phyloP scores from a whole-genome alignment of 2,888 invertebrate genomes.

The Automeris io region DNA sequence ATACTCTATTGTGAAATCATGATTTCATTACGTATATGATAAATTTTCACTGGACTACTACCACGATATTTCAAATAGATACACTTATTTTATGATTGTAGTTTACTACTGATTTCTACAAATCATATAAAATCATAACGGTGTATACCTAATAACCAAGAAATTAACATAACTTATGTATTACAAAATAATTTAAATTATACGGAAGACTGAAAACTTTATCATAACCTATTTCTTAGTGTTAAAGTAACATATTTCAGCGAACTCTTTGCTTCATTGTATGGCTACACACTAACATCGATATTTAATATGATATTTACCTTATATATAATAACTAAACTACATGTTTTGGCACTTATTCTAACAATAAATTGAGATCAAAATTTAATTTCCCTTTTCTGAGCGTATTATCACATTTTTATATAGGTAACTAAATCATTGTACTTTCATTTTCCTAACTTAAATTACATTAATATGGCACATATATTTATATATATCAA shows the following conservation, averaged over 20 bases:
- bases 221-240: neutral
- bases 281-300: neutral
- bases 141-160: neutral
- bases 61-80: too few species aligned
- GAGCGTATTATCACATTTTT: conserved; percentile 22
- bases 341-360: conserved; percentile 8
- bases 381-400: conserved; percentile 8
- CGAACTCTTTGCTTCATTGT: too few species aligned
- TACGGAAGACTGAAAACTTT: conserved; percentile 8
- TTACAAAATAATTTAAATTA: neutral
- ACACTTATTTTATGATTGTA: too few species aligned
- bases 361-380: conserved; percentile 5
- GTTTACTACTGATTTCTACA: too few species aligned
- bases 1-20: too few species aligned
- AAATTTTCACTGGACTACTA: too few species aligned
- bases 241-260: neutral
- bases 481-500: conserved; percentile 2
- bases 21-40: too few species aligned
- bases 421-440: conserved; percentile 16
- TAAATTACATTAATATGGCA: neutral
- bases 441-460: conserved; percentile 11
- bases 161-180: neutral
- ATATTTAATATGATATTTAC: neutral
- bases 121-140: too few species aligned
- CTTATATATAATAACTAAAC: neutral